Evolutionary conservation across 2,797 vertebrate species (phyloP).

Genomic region (Enteromius unitaeniatus): DNA sequence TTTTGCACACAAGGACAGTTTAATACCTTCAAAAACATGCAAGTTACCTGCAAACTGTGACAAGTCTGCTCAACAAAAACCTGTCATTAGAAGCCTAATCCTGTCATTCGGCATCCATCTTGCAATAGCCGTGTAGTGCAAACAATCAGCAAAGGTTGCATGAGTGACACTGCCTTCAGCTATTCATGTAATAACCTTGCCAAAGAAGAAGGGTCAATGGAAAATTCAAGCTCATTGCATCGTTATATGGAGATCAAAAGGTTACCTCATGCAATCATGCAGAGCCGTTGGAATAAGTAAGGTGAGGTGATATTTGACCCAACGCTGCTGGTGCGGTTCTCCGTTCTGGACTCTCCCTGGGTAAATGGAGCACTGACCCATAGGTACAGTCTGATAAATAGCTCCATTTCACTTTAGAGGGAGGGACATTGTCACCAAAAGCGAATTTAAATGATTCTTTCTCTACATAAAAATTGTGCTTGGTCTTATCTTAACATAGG

Average conservation of each 20-base stretch:
- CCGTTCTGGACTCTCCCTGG: not conserved
- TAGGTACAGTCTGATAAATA: conserved; percentile 1
- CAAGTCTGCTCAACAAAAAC: conserved; percentile 11
- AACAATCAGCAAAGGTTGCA: conserved; percentile 18
- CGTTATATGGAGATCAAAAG: conserved; percentile 42
- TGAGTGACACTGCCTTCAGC: conserved; percentile 33
- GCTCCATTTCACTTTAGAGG: not conserved
- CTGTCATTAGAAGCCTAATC: not conserved
- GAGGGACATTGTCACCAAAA: not conserved
- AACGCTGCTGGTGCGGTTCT: conserved; percentile 3
- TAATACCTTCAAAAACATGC: conserved; percentile 14
- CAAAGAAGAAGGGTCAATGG: conserved; percentile 22
- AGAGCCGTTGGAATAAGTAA: conserved; percentile 26
- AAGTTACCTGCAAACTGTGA: not conserved
- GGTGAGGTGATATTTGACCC: conserved; percentile 38
- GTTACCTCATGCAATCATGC: conserved; percentile 50
- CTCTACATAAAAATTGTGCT: not conserved
- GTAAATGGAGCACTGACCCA: conserved; percentile 8
- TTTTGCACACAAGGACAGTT: not conserved
- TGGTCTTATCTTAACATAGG: not conserved
- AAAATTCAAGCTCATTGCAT: conserved; percentile 37
- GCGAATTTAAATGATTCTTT: not conserved
- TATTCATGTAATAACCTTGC: conserved; percentile 27
- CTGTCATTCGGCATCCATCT: not conserved
- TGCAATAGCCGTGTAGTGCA: not conserved